These are phyloP conservation scores for Brachynemurus nebulosus DNA, from an alignment of 2,888 invertebrate genomes.

Conservation along the genomic window DNA sequence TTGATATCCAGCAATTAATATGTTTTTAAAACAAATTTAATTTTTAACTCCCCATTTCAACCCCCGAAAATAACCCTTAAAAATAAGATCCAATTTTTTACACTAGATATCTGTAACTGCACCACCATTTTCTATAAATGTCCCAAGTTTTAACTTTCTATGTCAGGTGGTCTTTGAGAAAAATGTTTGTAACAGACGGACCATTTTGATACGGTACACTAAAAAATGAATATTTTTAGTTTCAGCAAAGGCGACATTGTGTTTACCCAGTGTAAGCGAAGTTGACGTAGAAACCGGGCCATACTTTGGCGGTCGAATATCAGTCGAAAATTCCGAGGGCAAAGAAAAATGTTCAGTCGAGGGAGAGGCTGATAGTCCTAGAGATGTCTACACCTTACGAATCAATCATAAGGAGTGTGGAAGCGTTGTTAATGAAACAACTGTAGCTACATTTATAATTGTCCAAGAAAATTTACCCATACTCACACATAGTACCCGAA, in stretches of 20 bases:
- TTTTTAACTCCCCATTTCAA: too few species aligned
- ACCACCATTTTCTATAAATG: too few species aligned
- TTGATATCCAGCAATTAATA: too few species aligned
- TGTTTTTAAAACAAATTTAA: too few species aligned
- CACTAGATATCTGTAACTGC: too few species aligned
- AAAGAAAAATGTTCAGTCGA: constrained; percentile 55
- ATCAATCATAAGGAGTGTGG: constrained; percentile 61
- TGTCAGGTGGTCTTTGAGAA: too few species aligned
- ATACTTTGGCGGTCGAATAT: constrained; percentile 64
- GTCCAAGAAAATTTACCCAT: constrained; percentile 75
- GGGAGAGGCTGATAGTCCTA: constrained; percentile 56
- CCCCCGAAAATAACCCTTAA: too few species aligned
- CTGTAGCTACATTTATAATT: constrained; percentile 67
- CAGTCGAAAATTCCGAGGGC: constrained; percentile 56
- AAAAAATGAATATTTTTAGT: constrained; percentile 35
- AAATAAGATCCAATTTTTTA: too few species aligned
- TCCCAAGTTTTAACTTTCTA: too few species aligned
- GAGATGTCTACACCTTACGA: constrained; percentile 58
- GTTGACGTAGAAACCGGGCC: constrained; percentile 75
- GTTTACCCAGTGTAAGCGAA: constrained; percentile 65
- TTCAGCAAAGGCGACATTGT: constrained; percentile 67
- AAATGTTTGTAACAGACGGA: too few species aligned
- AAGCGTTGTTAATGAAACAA: constrained; percentile 60
- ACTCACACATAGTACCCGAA: constrained; percentile 64
- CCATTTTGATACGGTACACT: too few species aligned